phyloP scores from a whole-genome alignment of 2,888 invertebrate species.

The Smittia aterrima region DNA sequence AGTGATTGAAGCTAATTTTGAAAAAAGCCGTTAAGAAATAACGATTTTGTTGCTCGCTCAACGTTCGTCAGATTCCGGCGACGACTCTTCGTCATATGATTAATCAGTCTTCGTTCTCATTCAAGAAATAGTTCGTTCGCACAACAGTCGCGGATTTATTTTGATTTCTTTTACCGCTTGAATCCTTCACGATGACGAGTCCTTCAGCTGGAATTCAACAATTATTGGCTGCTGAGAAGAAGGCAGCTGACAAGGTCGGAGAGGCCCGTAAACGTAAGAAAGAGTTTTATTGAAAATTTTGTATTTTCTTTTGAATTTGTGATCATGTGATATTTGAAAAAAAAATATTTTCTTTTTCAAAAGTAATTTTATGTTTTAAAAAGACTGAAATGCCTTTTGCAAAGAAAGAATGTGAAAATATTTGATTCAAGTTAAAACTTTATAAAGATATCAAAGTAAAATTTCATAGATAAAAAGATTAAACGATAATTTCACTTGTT shows the following conservation, averaged over 20 bases:
- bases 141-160: background rate
- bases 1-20: no score
- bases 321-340: conserved; percentile 8
- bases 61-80: no score
- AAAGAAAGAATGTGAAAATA: no score
- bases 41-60: no score
- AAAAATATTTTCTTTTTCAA: background rate
- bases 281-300: background rate
- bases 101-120: no score
- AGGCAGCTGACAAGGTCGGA: conserved; percentile 54
- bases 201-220: conserved; percentile 55
- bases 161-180: background rate
- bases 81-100: no score
- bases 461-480: no score
- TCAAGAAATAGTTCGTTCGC: background rate
- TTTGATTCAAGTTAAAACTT: no score
- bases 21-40: no score
- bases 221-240: conserved; percentile 53
- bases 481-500: conserved; percentile 46
- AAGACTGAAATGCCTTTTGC: no score
- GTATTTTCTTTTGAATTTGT: background rate
- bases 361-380: no score
- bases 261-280: conserved; percentile 55
- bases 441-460: no score
- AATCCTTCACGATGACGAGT: conserved; percentile 50